These are phyloP conservation scores for Hyaena hyaena DNA, from an alignment of 2,113 vertebrate species.

Conservation along the genomic window DNA sequence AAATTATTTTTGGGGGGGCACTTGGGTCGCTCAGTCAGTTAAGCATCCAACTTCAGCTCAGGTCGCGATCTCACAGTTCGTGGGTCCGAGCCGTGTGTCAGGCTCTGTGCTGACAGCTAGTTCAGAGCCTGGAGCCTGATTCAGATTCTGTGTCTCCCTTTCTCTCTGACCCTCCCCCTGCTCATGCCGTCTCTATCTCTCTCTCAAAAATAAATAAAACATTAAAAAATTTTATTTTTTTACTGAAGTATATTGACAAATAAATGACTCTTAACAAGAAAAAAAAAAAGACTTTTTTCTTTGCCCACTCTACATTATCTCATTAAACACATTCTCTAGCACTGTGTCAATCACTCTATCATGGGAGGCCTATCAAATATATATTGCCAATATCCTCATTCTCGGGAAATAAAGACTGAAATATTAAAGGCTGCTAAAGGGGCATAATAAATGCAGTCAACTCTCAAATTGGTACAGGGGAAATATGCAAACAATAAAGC, in stretches of 20 bases:
- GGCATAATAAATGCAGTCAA: background rate
- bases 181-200: no score
- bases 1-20: background rate
- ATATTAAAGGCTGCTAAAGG: background rate
- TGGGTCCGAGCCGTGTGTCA: no score
- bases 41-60: no score
- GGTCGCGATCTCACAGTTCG: no score
- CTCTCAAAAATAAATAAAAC: no score
- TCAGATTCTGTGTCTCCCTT: no score
- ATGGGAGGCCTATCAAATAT: constrained; percentile 5
- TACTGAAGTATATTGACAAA: background rate
- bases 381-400: background rate
- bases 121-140: no score
- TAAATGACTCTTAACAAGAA: background rate
- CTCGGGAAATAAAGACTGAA: constrained; percentile 35
- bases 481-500: background rate
- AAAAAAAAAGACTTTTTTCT: background rate
- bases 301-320: background rate
- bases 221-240: background rate
- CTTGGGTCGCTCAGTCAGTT: no score
- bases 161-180: no score
- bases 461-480: background rate
- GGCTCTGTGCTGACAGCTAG: no score
- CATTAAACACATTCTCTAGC: constrained; percentile 35
- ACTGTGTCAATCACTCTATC: background rate